A percentile compares a stretch with the other conserved stretches of the same genome.
Conservation (phyloP, 1,140 invertebrate species). For the Magallana ariakensis region DNA sequence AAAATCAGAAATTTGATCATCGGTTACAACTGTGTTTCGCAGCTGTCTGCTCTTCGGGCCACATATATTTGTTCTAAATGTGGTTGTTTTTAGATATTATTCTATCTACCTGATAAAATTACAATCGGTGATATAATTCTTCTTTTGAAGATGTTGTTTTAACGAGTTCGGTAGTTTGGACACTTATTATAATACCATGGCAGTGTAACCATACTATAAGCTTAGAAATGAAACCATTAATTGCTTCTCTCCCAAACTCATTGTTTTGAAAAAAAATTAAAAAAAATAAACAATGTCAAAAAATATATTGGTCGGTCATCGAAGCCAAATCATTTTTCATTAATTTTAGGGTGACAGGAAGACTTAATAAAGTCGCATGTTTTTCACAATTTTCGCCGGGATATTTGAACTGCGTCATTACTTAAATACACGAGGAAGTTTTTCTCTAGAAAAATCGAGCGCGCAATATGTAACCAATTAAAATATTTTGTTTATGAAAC, state of each 20-base stretch:
- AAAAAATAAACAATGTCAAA: no score
- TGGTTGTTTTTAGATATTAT: neutral
- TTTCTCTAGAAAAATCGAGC: neutral
- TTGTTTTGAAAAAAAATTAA: no score
- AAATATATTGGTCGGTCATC: neutral
- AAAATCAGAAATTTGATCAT: neutral
- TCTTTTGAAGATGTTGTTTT: slow-evolving; percentile 10
- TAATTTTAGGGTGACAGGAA: neutral
- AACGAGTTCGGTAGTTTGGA: neutral
- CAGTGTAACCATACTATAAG: no score
- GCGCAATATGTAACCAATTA: no score
- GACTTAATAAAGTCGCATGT: neutral
- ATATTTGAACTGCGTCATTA: neutral
- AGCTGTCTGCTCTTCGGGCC: neutral
- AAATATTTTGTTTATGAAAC: no score
- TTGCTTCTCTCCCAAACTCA: no score
- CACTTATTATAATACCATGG: no score
- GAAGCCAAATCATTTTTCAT: neutral
- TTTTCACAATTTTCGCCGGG: slow-evolving; percentile 12
- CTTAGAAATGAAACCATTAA: no score
- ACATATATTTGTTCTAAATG: neutral
- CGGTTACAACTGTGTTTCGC: neutral
- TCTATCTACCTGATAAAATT: no score
- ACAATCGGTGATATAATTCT: neutral
- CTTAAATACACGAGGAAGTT: neutral